These are phyloP conservation scores for Acanthisitta chloris DNA, from an alignment of 2,113 vertebrate genomes.

Conservation along the genomic window DNA sequence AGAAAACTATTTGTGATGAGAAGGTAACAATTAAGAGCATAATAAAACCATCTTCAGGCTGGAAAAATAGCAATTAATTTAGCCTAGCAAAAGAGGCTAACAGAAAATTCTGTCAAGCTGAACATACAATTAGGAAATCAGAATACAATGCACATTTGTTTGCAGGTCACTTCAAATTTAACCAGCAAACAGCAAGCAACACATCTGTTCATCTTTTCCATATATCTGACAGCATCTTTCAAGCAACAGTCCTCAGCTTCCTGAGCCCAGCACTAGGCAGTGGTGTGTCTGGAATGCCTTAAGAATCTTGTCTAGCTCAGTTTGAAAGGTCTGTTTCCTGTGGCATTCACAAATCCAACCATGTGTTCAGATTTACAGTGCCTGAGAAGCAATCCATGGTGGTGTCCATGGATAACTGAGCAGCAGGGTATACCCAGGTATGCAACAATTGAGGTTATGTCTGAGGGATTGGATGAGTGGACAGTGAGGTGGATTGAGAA, in stretches of 20 bases:
- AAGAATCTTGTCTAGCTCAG: neutral
- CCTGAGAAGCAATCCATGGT: neutral
- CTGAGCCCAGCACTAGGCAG: neutral
- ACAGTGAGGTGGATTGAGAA: too few relatives aligned
- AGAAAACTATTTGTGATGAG: neutral
- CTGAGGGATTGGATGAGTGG: too few relatives aligned
- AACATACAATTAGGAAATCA: neutral
- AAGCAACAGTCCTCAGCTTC: neutral
- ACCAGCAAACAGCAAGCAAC: neutral
- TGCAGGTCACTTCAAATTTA: neutral
- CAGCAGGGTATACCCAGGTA: fast-evolving
- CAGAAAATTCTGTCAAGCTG: neutral
- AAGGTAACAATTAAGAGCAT: neutral
- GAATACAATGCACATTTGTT: neutral
- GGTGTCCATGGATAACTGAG: neutral
- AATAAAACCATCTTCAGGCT: neutral
- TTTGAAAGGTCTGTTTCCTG: neutral
- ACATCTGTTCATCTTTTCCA: neutral
- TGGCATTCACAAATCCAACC: neutral
- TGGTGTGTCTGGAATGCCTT: too few relatives aligned
- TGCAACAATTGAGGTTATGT: fast-evolving
- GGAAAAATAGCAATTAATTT: neutral
- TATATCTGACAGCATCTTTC: neutral
- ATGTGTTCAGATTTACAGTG: neutral
- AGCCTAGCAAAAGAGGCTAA: neutral